Conservation (phyloP, 1,140 invertebrate species). For the Dermatophagoides farinae region DNA sequence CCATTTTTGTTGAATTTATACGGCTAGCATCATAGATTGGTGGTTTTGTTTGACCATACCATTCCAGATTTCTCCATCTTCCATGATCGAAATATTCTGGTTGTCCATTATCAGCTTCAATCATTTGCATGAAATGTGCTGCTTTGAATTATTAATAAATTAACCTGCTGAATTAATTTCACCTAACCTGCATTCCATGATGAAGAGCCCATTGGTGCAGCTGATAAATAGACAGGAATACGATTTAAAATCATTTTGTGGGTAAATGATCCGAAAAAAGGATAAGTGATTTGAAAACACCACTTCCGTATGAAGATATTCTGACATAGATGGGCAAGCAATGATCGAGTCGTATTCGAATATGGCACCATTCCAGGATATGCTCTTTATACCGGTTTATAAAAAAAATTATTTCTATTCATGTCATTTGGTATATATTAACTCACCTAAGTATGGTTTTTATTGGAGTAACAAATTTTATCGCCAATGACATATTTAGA, state of each 20-base stretch:
- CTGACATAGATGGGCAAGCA: neutral
- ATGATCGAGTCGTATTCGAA: no score
- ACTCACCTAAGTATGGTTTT: neutral
- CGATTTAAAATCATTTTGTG: no score
- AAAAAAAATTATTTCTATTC: neutral
- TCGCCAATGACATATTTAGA: constrained; percentile 38
- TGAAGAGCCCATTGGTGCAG: no score
- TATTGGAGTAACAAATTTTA: neutral
- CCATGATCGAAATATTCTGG: constrained; percentile 2
- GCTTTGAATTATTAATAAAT: no score
- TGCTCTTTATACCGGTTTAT: neutral
- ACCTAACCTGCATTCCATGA: no score
- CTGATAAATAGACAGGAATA: no score
- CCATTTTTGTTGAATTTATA: neutral
- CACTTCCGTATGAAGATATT: neutral
- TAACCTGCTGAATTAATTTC: no score
- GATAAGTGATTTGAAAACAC: no score
- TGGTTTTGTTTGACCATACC: neutral
- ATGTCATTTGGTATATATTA: no score
- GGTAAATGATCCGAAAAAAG: no score
- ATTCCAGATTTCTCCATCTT: neutral
- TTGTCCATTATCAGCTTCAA: neutral
- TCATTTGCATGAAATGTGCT: neutral
- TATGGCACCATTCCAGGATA: no score
- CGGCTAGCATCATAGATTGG: neutral